Conservation (phyloP, 2,888 invertebrate species). For the Anaspis maculata region DNA sequence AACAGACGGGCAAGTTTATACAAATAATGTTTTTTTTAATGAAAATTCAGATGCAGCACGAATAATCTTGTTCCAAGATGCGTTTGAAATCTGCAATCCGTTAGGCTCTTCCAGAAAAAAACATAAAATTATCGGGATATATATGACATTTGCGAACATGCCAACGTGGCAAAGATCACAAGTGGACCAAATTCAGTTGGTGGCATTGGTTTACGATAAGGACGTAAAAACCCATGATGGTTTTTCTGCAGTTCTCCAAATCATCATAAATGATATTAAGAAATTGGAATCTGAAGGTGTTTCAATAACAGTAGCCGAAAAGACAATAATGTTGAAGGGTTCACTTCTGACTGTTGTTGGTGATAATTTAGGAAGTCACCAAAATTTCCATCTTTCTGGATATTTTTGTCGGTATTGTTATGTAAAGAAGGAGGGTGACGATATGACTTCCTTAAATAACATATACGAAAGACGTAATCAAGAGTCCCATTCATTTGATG, state of each 20-base stretch:
- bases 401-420: neutral
- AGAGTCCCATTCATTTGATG: neutral
- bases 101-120: constrained; percentile 25
- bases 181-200: constrained; percentile 23
- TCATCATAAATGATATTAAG: neutral
- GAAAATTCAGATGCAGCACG: constrained; percentile 6
- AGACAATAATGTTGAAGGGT: constrained; percentile 14
- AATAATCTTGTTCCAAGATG: constrained; percentile 28
- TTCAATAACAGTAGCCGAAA: neutral
- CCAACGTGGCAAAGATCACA: constrained; percentile 18
- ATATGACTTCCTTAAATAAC: too few relatives aligned
- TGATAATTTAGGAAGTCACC: constrained; percentile 19
- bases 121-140: constrained; percentile 27
- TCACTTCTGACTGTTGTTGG: constrained; percentile 19
- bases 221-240: constrained; percentile 19
- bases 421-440: neutral
- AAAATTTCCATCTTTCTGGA: constrained; percentile 15
- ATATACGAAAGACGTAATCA: too few relatives aligned
- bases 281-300: neutral
- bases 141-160: constrained; percentile 25
- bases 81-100: constrained; percentile 29
- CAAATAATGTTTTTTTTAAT: constrained; percentile 12
- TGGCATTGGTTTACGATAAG: constrained; percentile 23
- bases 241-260: constrained; percentile 8
- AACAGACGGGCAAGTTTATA: constrained; percentile 9